Evolutionary conservation across 2,113 vertebrate genomes (phyloP).

Genomic region (Salvelinus namaycush): DNA sequence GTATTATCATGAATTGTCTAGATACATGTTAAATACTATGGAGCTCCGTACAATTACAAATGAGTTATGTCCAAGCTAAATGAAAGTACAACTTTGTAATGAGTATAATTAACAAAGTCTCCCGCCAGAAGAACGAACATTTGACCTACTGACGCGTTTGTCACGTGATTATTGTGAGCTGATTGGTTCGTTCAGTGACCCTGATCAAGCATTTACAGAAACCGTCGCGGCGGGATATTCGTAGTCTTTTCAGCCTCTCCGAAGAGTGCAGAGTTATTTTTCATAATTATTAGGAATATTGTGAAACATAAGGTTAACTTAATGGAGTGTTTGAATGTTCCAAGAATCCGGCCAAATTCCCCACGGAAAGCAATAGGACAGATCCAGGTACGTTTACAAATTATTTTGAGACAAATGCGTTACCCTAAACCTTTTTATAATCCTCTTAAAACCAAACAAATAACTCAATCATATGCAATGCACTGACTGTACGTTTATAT

Average conservation of each 20-base stretch:
- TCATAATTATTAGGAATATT: neutral
- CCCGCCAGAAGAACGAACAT: neutral
- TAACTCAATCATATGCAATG: neutral
- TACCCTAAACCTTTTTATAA: too few relatives aligned
- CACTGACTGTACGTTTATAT: neutral
- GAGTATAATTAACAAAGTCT: neutral
- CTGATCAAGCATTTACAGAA: neutral
- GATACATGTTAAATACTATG: too few relatives aligned
- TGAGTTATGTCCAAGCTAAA: too few relatives aligned
- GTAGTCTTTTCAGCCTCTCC: neutral
- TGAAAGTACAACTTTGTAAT: too few relatives aligned
- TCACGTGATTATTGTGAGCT: neutral
- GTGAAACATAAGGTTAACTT: neutral
- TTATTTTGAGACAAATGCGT: neutral
- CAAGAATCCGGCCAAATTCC: slow-evolving; percentile 79
- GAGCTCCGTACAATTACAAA: too few relatives aligned
- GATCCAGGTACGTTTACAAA: slow-evolving; percentile 79
- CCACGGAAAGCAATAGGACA: slow-evolving; percentile 84
- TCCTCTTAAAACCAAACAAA: neutral
- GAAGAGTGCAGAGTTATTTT: too few relatives aligned
- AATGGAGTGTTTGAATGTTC: slow-evolving; percentile 82
- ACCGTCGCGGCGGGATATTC: fast-evolving
- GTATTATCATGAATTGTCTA: too few relatives aligned
- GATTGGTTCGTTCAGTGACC: neutral
- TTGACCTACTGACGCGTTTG: neutral